A percentile compares a stretch with the other conserved stretches of the same genome.
Evolutionary conservation across 2,888 invertebrate genomes (phyloP).

Genomic region (Heterodera filipjevi): DNA sequence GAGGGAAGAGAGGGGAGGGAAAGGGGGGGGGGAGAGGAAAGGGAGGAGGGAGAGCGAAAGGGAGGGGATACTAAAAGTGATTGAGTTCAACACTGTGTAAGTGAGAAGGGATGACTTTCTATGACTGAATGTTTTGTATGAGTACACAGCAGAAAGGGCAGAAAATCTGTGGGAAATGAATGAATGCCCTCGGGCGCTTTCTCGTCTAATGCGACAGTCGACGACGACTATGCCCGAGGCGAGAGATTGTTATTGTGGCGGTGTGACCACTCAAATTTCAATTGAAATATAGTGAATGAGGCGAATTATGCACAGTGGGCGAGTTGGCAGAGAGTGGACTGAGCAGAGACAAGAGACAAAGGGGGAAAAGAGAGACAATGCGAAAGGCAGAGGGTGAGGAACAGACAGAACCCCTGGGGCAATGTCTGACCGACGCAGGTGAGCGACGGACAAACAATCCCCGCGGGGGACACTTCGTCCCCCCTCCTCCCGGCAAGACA

Average conservation of each 20-base stretch:
- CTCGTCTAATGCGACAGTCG: not conserved
- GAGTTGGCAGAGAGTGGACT: not conserved
- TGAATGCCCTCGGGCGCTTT: not conserved
- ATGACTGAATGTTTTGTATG: not conserved
- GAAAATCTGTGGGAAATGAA: not conserved
- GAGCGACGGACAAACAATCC: not conserved
- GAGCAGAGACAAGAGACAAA: conserved; percentile 2
- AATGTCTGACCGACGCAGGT: not conserved
- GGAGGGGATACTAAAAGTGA: not conserved
- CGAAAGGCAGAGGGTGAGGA: not conserved
- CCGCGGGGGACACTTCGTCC: not conserved
- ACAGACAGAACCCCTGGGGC: not conserved
- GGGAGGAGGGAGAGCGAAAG: not conserved
- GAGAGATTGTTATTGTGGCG: not conserved
- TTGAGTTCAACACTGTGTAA: not conserved
- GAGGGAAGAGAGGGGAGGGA: too few relatives aligned
- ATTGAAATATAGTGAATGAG: not conserved
- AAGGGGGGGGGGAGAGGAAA: not conserved
- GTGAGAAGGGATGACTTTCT: not conserved
- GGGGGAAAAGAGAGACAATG: not conserved
- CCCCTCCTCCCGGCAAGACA: not conserved
- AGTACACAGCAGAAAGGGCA: not conserved
- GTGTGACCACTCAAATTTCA: conserved; percentile 9
- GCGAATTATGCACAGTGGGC: not conserved
- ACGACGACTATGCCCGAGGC: not conserved